Evolutionary conservation across 2,888 invertebrate species (phyloP).

Genomic region (Phoenoteleia sp.): DNA sequence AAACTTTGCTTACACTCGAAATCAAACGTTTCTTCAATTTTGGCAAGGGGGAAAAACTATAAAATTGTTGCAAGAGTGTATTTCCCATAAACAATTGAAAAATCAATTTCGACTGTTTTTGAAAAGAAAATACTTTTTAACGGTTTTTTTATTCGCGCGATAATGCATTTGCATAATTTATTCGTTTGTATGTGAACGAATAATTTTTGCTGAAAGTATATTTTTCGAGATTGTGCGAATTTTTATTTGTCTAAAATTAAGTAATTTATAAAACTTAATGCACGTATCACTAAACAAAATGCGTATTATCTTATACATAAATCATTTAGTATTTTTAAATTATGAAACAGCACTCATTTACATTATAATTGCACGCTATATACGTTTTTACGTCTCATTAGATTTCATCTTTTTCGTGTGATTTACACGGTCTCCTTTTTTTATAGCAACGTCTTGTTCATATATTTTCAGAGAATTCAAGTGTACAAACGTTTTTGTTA

Average conservation of each 20-base stretch:
- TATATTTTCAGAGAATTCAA: conserved; percentile 58
- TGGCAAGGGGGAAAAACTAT: too few relatives aligned
- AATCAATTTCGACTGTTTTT: too few relatives aligned
- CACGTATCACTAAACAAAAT: neutral
- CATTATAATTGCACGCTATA: conserved; percentile 52
- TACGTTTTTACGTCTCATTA: conserved; percentile 62
- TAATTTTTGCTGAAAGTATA: too few relatives aligned
- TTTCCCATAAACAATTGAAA: too few relatives aligned
- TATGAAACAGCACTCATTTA: conserved; percentile 41
- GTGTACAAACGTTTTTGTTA: conserved; percentile 41
- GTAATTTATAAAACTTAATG: neutral
- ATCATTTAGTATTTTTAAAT: conserved; percentile 27
- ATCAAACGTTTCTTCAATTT: neutral
- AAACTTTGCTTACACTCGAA: conserved; percentile 10
- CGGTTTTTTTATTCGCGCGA: too few relatives aligned
- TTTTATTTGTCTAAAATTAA: neutral
- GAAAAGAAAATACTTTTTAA: too few relatives aligned
- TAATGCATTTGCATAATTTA: too few relatives aligned
- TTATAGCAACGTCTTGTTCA: conserved; percentile 44
- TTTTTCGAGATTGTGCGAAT: too few relatives aligned
- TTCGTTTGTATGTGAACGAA: too few relatives aligned
- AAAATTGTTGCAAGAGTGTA: too few relatives aligned
- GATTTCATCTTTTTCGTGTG: conserved; percentile 61
- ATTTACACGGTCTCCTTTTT: conserved; percentile 50
- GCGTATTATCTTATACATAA: conserved; percentile 8